These are phyloP conservation scores for Apis cerana DNA, from an alignment of 1,140 invertebrate species.

Conservation along the genomic window DNA sequence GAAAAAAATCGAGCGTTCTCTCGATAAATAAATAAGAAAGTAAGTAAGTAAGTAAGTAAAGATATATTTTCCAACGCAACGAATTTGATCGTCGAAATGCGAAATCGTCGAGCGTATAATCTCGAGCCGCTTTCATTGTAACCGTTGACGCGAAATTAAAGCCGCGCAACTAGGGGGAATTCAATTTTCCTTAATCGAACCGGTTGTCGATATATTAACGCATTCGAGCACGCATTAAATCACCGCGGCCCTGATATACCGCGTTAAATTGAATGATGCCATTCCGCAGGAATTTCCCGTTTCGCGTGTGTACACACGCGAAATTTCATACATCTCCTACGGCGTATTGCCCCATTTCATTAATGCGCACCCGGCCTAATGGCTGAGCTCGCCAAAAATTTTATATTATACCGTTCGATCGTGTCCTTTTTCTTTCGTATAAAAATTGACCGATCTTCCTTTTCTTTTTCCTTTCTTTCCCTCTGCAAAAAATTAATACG, in stretches of 20 bases:
- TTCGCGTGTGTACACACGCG: no score
- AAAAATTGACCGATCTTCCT: no score
- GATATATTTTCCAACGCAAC: not conserved
- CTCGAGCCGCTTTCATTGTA: not conserved
- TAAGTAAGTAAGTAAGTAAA: no score
- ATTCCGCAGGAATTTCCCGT: not conserved
- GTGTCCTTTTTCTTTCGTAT: no score
- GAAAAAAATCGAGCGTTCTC: no score
- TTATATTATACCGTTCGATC: no score
- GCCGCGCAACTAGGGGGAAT: not conserved
- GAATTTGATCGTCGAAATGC: not conserved
- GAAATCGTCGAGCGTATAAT: not conserved
- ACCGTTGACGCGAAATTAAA: conserved; percentile 23
- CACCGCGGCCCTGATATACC: conserved; percentile 2
- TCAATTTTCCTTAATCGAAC: conserved; percentile 38
- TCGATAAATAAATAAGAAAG: no score
- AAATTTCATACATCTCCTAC: not conserved
- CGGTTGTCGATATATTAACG: conserved; percentile 16
- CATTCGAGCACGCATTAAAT: conserved; percentile 16
- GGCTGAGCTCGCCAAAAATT: no score
- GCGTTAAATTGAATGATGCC: conserved; percentile 32
- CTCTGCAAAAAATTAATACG: no score
- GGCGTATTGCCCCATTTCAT: not conserved
- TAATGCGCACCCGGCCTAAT: no score
- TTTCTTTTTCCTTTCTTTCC: no score